A percentile compares a stretch with the other conserved stretches of the same genome.
phyloP scores from a whole-genome alignment of 2,113 vertebrate species.

The Eidolon helvum region DNA sequence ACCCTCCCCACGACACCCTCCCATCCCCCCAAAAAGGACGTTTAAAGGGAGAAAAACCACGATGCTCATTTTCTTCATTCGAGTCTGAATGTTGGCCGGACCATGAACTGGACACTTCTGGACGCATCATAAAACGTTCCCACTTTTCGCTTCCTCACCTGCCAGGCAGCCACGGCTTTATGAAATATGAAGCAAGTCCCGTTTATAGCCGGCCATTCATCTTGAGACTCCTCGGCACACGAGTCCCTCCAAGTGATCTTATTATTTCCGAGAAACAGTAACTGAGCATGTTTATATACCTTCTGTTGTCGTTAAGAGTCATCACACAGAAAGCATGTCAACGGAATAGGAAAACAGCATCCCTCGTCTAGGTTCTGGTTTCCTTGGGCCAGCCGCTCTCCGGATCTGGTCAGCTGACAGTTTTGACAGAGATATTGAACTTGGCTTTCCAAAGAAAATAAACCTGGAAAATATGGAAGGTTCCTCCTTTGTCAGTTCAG shows the following conservation, averaged over 20 bases:
- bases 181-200: slow-evolving; percentile 38
- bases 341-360: background rate
- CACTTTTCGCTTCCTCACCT: background rate
- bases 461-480: background rate
- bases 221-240: slow-evolving; percentile 32
- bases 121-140: background rate
- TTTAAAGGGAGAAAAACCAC: background rate
- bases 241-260: slow-evolving; percentile 65
- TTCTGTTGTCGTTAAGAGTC: slow-evolving; percentile 57
- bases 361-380: background rate
- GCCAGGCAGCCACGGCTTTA: slow-evolving; percentile 31
- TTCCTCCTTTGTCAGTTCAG: background rate
- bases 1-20: background rate
- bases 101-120: background rate
- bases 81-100: slow-evolving; percentile 6
- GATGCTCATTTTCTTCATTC: background rate
- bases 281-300: slow-evolving; percentile 59
- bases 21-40: background rate
- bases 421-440: background rate
- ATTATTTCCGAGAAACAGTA: slow-evolving; percentile 72
- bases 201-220: slow-evolving; percentile 54
- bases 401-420: background rate
- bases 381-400: background rate
- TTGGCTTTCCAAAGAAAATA: background rate
- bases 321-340: slow-evolving; percentile 67